Evolutionary conservation across 2,113 vertebrate species (phyloP).

Genomic region (Girardinichthys multiradiatus): DNA sequence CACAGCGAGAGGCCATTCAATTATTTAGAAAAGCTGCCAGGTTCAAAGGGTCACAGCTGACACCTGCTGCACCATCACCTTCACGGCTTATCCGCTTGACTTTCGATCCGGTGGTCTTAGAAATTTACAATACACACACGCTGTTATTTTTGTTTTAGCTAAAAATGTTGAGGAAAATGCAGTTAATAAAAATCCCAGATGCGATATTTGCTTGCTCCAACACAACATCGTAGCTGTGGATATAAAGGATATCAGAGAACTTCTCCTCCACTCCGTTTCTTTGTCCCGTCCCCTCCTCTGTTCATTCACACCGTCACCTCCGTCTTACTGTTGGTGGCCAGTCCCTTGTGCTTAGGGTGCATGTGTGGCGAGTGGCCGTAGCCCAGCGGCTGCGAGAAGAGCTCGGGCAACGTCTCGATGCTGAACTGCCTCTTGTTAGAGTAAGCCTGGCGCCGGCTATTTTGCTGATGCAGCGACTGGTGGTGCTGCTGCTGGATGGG

Average conservation of each 20-base stretch:
- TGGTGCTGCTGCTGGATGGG: conserved; percentile 76
- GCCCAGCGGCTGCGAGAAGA: conserved; percentile 82
- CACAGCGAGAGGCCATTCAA: conserved; percentile 61
- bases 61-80: conserved; percentile 40
- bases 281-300: background rate
- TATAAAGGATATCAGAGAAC: conserved; percentile 61
- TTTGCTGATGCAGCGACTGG: conserved; percentile 71
- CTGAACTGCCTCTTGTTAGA: conserved; percentile 85
- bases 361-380: conserved; percentile 77
- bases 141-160: conserved; percentile 24
- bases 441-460: conserved; percentile 79
- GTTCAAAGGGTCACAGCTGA: conserved; percentile 61
- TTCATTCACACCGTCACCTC: conserved; percentile 92
- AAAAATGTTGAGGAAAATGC: conserved; percentile 55
- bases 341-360: conserved; percentile 84
- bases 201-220: conserved; percentile 57
- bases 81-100: conserved; percentile 35
- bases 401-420: conserved; percentile 87
- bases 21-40: conserved; percentile 60
- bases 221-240: conserved; percentile 39
- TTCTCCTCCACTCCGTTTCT: conserved; percentile 25
- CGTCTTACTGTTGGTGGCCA: conserved; percentile 95
- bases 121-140: conserved; percentile 31
- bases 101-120: conserved; percentile 35
- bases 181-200: conserved; percentile 49